A percentile compares a stretch with the other conserved stretches of the same genome.
Conservation (phyloP, 2,888 invertebrate species). For the Phasia obesa region DNA sequence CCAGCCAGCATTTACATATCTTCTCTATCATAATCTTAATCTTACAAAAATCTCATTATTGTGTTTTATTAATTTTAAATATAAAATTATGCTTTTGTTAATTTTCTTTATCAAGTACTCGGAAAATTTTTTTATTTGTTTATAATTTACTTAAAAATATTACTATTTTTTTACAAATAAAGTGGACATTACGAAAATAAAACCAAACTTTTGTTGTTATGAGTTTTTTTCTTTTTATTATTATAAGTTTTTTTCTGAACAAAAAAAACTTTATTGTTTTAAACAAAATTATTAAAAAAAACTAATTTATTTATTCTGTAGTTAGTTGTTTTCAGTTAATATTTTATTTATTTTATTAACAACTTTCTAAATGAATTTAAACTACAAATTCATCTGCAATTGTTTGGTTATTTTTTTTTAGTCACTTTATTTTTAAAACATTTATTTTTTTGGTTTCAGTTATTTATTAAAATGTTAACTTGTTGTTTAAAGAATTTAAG, state of each 20-base stretch:
- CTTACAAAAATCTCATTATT: neutral
- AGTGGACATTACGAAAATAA: conserved; percentile 58
- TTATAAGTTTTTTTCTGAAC: conserved; percentile 17
- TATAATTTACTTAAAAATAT: conserved; percentile 43
- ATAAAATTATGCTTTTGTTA: neutral
- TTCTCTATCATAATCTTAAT: neutral
- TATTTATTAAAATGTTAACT: neutral
- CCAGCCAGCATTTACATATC: neutral
- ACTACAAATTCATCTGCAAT: conserved; percentile 68
- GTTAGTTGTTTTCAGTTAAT: conserved; percentile 59
- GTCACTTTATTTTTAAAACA: conserved; percentile 20
- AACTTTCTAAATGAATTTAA: conserved; percentile 37
- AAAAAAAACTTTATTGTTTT: no score
- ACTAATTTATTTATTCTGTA: conserved; percentile 26
- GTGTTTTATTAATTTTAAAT: neutral
- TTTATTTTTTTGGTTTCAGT: neutral
- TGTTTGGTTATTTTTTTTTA: conserved; percentile 62
- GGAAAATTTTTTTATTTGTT: conserved; percentile 16
- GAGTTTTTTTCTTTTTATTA: conserved; percentile 62
- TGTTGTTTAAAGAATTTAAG: neutral
- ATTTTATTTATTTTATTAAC: conserved; percentile 7
- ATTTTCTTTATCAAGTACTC: conserved; percentile 13
- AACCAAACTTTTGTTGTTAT: conserved; percentile 69
- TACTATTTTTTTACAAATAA: conserved; percentile 62
- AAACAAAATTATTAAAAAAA: conserved; percentile 16